These are phyloP conservation scores for Eulemur coronatus DNA, from an alignment of 2,797 vertebrate genomes.

Conservation along the genomic window DNA sequence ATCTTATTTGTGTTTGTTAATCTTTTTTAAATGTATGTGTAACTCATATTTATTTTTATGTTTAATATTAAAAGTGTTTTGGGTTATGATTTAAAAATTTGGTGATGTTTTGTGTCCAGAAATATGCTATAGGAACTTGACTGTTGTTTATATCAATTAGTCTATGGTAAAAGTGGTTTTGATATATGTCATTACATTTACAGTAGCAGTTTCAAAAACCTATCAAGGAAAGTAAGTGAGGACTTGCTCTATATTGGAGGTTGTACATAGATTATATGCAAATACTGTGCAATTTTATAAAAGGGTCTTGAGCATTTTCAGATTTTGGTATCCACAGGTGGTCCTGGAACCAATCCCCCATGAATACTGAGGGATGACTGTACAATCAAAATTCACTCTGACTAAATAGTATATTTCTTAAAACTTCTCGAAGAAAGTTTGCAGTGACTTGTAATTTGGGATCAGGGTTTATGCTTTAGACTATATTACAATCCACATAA, in stretches of 20 bases:
- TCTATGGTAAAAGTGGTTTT: neutral
- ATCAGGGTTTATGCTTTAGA: neutral
- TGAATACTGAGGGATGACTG: neutral
- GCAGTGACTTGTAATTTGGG: neutral
- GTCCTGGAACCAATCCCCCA: neutral
- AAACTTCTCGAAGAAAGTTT: neutral
- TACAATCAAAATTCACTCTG: neutral
- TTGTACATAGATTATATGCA: neutral
- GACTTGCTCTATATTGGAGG: neutral
- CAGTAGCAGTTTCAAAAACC: neutral
- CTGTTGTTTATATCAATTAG: neutral
- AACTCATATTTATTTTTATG: neutral
- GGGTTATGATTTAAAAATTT: neutral
- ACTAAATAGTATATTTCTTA: neutral
- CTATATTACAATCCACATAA: neutral
- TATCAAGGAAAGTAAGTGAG: neutral
- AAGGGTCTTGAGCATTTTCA: neutral
- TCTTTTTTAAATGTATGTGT: neutral
- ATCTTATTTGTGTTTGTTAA: neutral
- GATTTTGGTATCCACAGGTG: neutral
- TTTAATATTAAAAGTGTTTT: neutral
- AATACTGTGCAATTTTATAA: neutral
- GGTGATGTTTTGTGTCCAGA: neutral
- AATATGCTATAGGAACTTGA: neutral
- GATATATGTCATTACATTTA: neutral